A percentile compares a stretch with the other conserved stretches of the same genome.
These are phyloP conservation scores for Phyllotreta striolata DNA, from an alignment of 2,888 invertebrate genomes.

Conservation along the genomic window DNA sequence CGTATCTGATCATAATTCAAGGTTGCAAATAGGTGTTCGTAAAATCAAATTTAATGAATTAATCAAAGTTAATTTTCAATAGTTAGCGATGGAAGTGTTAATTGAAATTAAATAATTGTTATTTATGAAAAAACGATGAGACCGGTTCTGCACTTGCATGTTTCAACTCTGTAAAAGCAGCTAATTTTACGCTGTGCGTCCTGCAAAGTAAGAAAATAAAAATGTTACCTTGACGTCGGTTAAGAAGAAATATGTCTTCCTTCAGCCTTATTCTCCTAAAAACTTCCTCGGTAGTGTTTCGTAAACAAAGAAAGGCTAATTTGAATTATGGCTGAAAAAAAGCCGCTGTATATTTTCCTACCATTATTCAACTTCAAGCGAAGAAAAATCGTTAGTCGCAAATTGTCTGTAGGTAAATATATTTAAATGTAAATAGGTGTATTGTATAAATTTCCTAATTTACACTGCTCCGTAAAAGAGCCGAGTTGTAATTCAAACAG, in stretches of 20 bases:
- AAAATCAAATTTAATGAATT: too few relatives aligned
- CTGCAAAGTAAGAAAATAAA: constrained; percentile 45
- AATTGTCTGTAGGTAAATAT: too few relatives aligned
- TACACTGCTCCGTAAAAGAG: background rate
- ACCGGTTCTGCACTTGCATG: constrained; percentile 44
- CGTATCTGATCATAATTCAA: too few relatives aligned
- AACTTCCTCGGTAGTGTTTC: constrained; percentile 11
- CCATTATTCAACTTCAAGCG: too few relatives aligned
- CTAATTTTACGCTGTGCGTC: constrained; percentile 52
- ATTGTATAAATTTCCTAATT: background rate
- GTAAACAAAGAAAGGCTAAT: constrained; percentile 11
- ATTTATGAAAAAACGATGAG: too few relatives aligned
- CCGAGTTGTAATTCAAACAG: background rate
- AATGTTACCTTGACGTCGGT: constrained; percentile 40
- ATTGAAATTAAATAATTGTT: too few relatives aligned
- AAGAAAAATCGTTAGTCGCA: too few relatives aligned
- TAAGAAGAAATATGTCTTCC: constrained; percentile 42
- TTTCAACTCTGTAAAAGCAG: constrained; percentile 49
- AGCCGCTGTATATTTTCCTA: too few relatives aligned
- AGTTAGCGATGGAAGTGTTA: too few relatives aligned
- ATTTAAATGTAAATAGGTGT: too few relatives aligned
- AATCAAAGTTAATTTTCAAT: too few relatives aligned
- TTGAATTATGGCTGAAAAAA: constrained; percentile 4
- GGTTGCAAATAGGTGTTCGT: too few relatives aligned
- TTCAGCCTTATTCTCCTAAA: constrained; percentile 31